Base-by-base conservation (phyloP, 2,888 invertebrate species). In the Cheilosia grossa region DNA sequence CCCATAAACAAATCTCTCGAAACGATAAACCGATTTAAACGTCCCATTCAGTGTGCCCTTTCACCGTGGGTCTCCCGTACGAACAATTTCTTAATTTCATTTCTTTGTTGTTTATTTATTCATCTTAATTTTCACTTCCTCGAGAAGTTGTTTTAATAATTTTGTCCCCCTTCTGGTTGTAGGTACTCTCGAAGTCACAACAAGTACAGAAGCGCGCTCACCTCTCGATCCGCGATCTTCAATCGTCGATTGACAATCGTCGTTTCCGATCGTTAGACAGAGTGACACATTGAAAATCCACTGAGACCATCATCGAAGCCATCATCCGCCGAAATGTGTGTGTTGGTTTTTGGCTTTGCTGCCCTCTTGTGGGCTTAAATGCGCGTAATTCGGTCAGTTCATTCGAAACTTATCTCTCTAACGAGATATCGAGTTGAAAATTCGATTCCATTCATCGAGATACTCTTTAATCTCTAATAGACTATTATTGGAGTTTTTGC, bases 301-400 rank as follows among this genome's bases (percentile, higher is more conserved):
- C 70, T 53, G 51, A 63, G 47, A 15, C 27, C 40, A 19, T 49
- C 56, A 7, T 21, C 51, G 63, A 69, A 61, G 13, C 27, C 37
- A 17, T 49, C 54, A 5, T 19, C 49, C 1, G 21, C 13, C 15
- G 2, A 21, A 24, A 13, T 51, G 30, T 27, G 44, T 77, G 59
- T 77, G 64, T 64, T 27, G 19, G 59, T 75, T 49, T 77, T 49
- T 58, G 56, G 61, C 44, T 6, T 27, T 59, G 24, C 30, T 51
- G 63, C 30, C 66, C 59, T 54, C 79, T 79, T 72, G 72, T 79
- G 63, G 59, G 66, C 49, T 75, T 63, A 81, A 81, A 81, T 67
- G 75, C 56, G 80, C 81, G 75, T 85, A 75, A 80, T 81, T 85
- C 75, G 66, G 72, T 81, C 81, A 77, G 77, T 81, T 81, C 81